A percentile compares a stretch with the other conserved stretches of the same genome.
Conservation (phyloP, 2,888 invertebrate genomes). For the Trypoxylon attenuatum region DNA sequence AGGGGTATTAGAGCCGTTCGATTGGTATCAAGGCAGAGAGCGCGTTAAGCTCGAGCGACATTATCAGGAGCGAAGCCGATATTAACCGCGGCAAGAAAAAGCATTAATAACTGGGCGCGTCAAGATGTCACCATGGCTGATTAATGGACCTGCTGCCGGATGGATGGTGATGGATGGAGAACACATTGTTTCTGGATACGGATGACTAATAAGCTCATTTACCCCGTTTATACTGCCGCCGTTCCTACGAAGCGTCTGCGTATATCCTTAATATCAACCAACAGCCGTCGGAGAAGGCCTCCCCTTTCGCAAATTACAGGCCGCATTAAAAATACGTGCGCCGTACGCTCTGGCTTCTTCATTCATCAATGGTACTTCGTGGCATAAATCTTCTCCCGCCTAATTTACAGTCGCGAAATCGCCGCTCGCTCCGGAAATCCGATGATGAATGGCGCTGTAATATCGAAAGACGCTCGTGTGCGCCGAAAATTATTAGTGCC, state of each 20-base stretch:
- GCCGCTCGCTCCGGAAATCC: not conserved
- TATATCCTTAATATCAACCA: not conserved
- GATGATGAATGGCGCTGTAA: not conserved
- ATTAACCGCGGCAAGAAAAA: slow-evolving; percentile 46
- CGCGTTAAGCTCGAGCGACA: slow-evolving; percentile 36
- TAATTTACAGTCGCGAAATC: slow-evolving; percentile 9
- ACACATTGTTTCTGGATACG: slow-evolving; percentile 36
- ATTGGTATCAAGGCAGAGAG: slow-evolving; percentile 33
- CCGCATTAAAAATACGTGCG: not conserved
- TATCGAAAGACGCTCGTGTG: not conserved
- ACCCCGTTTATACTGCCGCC: slow-evolving; percentile 22
- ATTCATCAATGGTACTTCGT: not conserved
- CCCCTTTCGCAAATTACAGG: not conserved
- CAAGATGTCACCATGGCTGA: slow-evolving; percentile 44
- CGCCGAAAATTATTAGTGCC: not conserved
- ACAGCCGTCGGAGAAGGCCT: not conserved
- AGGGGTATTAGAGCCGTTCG: slow-evolving; percentile 23
- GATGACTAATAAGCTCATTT: slow-evolving; percentile 43
- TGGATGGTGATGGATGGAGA: slow-evolving; percentile 45
- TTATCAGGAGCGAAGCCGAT: slow-evolving; percentile 42
- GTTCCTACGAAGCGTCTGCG: not conserved
- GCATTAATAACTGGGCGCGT: slow-evolving; percentile 52
- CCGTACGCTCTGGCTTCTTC: not conserved
- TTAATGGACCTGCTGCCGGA: slow-evolving; percentile 45
- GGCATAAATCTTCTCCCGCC: not conserved